Evolutionary conservation across 2,113 vertebrate species (phyloP).

Genomic region (Malurus melanocephalus): DNA sequence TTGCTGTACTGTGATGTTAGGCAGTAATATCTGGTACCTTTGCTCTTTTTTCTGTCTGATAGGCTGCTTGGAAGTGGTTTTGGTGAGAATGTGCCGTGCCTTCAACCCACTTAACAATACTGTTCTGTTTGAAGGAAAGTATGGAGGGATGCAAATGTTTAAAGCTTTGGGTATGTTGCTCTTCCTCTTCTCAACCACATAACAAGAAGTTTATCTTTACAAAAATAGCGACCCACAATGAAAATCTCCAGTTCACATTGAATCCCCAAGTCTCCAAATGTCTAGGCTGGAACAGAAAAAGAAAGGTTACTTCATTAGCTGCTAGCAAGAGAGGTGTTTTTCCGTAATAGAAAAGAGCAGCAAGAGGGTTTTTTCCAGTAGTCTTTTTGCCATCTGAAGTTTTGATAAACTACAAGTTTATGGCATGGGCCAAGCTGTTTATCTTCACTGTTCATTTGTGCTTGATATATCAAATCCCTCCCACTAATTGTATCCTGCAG

Average conservation of each 20-base stretch:
- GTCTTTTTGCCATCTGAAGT: not conserved
- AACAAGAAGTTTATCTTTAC: not conserved
- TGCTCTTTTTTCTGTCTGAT: not conserved
- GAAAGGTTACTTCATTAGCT: not conserved
- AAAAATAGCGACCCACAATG: not conserved
- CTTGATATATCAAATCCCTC: not conserved
- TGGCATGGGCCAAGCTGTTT: not conserved
- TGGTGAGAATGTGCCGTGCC: conserved; percentile 98
- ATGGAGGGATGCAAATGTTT: conserved; percentile 98
- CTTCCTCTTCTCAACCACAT: not conserved
- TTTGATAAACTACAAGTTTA: not conserved
- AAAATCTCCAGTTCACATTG: not conserved
- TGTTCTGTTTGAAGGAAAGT: conserved; percentile 98
- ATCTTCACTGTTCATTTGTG: not conserved
- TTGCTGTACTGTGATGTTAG: not conserved
- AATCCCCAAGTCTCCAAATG: not conserved
- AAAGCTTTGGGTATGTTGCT: conserved; percentile 89
- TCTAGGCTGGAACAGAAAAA: not conserved
- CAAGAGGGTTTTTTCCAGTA: not conserved
- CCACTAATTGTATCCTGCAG: not conserved
- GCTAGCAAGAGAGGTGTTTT: not conserved
- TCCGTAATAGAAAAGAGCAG: not conserved
- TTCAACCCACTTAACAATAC: conserved; percentile 99
- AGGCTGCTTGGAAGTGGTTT: conserved; percentile 98
- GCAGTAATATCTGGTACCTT: not conserved